Evolutionary conservation across 1,140 invertebrate genomes (phyloP), one percentile per base, ranked within the genome.

Genomic region (Eueides isabella): DNA sequence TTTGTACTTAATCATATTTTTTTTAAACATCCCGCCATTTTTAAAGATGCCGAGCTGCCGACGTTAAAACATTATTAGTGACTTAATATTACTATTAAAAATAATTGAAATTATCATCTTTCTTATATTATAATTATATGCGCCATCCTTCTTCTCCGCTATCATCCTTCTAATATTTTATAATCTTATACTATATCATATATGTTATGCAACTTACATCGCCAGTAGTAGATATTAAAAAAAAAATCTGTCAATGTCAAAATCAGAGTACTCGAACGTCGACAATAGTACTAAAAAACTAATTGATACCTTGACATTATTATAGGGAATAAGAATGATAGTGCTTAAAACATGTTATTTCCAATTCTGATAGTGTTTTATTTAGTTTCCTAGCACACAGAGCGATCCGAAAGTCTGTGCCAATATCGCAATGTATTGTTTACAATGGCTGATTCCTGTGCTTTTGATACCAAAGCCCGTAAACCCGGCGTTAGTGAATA

Each of bases 401-500:
- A 63, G 64, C 65, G 61, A 33, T 72, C 19, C 33, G 55, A 65
- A 62, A 33, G 35, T 35, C 48, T 26, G 19, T 26, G 63, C 63
- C 64, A 67, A 48, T 71, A 74, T 44, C 87, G 83, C 87, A 75
- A 99, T 99, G 98, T 99, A 99, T 95, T 99, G 98, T 94, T 95
- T 99, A 85, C 98, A 99, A 95, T 99, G 98, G 97, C 94, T 99
- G 80, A 97, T 99, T 81, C 99, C 99, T 66, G 98, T 99, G 66
- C 94, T 99, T 71, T 94, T 99, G 64, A 98, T 99, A 91, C 98
- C 99, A 75, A 99, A 99, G 93, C 98, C 98, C 48, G 95, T 98
- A 48, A 99, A 99, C 94, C 98, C 98, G 82, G 97, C 98, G 38
- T 94, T 99, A 28, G 94, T 99, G 72, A 97, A 99, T 91, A 99